These are phyloP conservation scores for Calidris pugnax DNA, from an alignment of 2,113 vertebrate species.

Conservation along the genomic window DNA sequence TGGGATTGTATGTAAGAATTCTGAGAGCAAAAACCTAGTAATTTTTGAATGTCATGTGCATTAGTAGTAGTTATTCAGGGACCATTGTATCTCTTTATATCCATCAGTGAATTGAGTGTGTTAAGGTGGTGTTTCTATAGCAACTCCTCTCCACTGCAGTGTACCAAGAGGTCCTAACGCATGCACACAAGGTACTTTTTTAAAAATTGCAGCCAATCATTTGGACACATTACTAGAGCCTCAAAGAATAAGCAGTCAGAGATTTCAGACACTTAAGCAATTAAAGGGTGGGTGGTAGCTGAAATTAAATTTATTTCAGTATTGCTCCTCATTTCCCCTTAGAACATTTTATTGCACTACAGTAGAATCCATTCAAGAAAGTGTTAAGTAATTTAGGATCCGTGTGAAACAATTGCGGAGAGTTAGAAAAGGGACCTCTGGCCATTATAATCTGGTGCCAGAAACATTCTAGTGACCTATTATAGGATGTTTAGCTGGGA, in stretches of 20 bases:
- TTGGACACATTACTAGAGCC: not conserved
- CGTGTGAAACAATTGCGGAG: not conserved
- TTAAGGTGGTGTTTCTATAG: conserved; percentile 54
- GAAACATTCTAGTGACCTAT: not conserved
- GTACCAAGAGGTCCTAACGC: conserved; percentile 6
- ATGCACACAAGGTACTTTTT: conserved; percentile 19
- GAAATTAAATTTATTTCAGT: conserved; percentile 24
- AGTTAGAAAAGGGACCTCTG: not conserved
- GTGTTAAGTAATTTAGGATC: not conserved
- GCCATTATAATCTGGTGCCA: not conserved
- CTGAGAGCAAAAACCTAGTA: not conserved
- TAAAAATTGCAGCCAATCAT: conserved; percentile 31
- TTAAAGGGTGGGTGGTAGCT: conserved; percentile 31
- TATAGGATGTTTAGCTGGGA: not conserved
- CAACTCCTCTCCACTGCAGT: not conserved
- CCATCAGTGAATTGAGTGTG: not conserved
- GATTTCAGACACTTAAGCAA: conserved; percentile 29
- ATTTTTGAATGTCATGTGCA: not conserved
- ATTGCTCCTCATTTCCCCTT: not conserved
- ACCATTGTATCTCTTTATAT: conserved; percentile 4
- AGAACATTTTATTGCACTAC: not conserved
- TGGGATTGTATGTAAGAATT: not conserved
- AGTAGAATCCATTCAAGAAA: not conserved
- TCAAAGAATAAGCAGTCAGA: conserved; percentile 39
- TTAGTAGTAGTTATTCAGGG: conserved; percentile 9